Conservation (phyloP, 2,113 vertebrate genomes). For the Excalfactoria chinensis region DNA sequence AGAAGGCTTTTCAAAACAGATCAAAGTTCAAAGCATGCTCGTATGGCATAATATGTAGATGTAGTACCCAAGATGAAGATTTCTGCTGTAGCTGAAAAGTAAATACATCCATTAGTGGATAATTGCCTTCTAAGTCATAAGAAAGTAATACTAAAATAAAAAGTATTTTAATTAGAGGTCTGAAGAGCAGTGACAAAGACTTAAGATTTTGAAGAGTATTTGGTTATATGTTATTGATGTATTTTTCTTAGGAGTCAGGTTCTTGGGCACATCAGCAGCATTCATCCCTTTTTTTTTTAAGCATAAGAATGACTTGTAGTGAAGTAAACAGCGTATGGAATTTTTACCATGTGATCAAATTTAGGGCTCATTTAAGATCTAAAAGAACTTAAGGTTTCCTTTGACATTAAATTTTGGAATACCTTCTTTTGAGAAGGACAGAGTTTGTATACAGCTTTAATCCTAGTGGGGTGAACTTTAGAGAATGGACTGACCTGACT, state of each 20-base stretch:
- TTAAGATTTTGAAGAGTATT: not conserved
- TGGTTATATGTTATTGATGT: not conserved
- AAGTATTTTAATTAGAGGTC: not conserved
- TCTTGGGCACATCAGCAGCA: not conserved
- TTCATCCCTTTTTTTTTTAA: not conserved
- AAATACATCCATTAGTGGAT: not conserved
- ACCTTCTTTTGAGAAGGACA: not conserved
- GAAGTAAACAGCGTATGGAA: not conserved
- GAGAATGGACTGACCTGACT: not conserved
- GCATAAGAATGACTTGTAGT: not conserved
- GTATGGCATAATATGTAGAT: not conserved
- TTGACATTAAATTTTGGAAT: not conserved
- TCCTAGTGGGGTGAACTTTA: not conserved
- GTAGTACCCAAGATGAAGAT: not conserved
- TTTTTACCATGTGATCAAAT: not conserved
- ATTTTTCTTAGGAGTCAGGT: not conserved
- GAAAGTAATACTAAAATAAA: not conserved
- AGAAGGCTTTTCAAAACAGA: not conserved
- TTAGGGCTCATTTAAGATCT: not conserved
- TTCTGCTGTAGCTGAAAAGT: not conserved
- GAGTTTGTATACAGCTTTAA: not conserved
- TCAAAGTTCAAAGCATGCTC: not conserved
- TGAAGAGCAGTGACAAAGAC: not conserved
- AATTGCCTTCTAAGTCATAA: not conserved
- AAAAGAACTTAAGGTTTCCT: not conserved